phyloP scores from a whole-genome alignment of 1,140 invertebrate species.

The Nasonia longicornis region DNA sequence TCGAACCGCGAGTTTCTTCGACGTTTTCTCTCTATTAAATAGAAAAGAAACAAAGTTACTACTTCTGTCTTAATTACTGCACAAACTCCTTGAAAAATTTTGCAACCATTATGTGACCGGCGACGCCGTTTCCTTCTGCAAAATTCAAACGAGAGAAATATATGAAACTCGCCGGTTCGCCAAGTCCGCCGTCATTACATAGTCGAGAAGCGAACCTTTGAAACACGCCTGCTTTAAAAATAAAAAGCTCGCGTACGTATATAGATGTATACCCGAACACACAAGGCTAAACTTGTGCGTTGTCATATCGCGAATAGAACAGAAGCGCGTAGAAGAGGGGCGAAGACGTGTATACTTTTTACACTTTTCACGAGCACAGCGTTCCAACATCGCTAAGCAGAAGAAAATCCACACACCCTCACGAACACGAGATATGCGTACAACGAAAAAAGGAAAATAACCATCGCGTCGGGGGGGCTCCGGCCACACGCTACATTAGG shows the following conservation, averaged over 20 bases:
- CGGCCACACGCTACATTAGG: too few relatives aligned
- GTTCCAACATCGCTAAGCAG: slow-evolving; percentile 43
- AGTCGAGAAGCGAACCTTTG: not conserved
- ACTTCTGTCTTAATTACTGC: not conserved
- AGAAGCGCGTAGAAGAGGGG: slow-evolving; percentile 13
- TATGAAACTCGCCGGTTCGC: not conserved
- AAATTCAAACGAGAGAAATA: not conserved
- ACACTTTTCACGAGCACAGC: slow-evolving; percentile 48
- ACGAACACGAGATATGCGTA: not conserved
- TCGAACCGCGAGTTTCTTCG: not conserved
- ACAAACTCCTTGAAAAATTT: not conserved
- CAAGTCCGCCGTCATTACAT: not conserved
- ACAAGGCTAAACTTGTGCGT: not conserved
- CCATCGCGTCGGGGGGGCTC: slow-evolving; percentile 20
- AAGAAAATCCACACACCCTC: slow-evolving; percentile 5
- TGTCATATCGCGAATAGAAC: slow-evolving; percentile 21
- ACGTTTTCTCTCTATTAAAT: not conserved
- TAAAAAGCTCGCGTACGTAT: not conserved
- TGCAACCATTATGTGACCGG: too few relatives aligned
- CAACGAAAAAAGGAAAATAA: slow-evolving; percentile 38
- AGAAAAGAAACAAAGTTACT: too few relatives aligned
- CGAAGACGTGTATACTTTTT: slow-evolving; percentile 45
- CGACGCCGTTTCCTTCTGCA: not conserved
- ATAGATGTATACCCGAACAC: not conserved
- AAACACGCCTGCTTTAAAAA: not conserved